Base-by-base conservation (phyloP, 2,797 vertebrate species). In the Botia kubotai region DNA sequence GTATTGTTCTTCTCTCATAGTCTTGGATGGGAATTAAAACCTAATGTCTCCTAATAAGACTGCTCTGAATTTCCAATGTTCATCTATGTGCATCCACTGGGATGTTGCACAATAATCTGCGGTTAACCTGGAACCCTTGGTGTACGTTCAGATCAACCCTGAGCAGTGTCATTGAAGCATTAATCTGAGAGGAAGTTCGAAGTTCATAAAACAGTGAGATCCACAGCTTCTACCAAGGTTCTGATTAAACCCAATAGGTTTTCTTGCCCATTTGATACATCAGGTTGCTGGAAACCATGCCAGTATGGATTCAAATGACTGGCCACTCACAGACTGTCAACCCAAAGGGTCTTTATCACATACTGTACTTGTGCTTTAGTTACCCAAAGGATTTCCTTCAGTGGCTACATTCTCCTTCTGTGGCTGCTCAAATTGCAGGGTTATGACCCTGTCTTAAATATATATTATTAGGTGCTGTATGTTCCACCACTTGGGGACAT, bases 261-360 rank as follows among this genome's bases (percentile, higher is more conserved):
- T 26, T 74, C 13, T 53, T 58, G 48, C 36, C 57, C 73, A 48
- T 39, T 66, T 65, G 73, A 79, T 71, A 52, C 23, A 19, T 79
- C 5, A 12, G 46, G 71, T 89, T 87, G 43, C 83, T 70, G 80
- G 87, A 89, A 91, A 57, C 33, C 81, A 75, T 77, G 88, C 92
- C 90, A 93, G 87, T 88, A 86, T 82, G 87, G 89, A 92, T 90
- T 93, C 88, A 90, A 83, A 82, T 26, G 50, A 83, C 78, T 84
- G 84, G 86, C 86, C 85, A 86, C 84, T 94, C 90, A 90, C 69
- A 78, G 85, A 88, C 50, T 39, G 82, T 84, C 85, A 48, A 55
- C 86, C 80, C 86, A 87, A 71, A 43, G 77, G 84, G 74, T 80
- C 65, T 83, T 63, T 83, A 81, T 85, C 50, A 72, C 58, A 67